Evolutionary conservation across 2,797 vertebrate species (phyloP), one percentile per base, ranked within the genome.

Genomic region (Sebastes melanostomus): DNA sequence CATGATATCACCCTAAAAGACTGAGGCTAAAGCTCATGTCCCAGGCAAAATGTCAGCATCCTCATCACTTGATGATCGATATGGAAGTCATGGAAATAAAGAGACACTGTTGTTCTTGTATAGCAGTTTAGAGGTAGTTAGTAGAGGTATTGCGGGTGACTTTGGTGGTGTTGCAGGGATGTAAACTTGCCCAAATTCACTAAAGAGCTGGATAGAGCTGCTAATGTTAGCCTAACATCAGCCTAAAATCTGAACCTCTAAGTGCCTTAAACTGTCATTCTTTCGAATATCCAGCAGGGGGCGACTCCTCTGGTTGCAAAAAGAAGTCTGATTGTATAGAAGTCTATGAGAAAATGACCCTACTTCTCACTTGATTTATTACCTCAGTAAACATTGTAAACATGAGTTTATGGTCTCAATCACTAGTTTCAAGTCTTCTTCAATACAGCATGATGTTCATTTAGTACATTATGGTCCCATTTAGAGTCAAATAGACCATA

Each of bases 351-450:
- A 18, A 46, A 18, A 46, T 46, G 14, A 46, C 0, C 42, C 14
- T 46, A 46, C 42, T 46, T 46, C 42, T 46, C 6, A 8, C 42
- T 46, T 46, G 42, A 46, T 46, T 46, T 46, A 46, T 46, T 46
- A 46, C 14, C 42, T 46, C 42, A 18, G 6, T 46, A 46, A 46
- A 46, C 42, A 46, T 18, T 46, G 42, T 46, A 46, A 46, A 46
- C 14, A 46, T 46, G 42, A 46, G 42, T 46, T 46, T 46, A 18
- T 46, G 16, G 42, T 46, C 0, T 46, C 42, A 2, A 18, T 7
- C 42, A 0, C 16, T 46, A 46, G 1, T 18, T 46, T 46, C 42
- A 46, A 46, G 16, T 0, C 16, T 46, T 46, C 16, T 0, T 46
- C 16, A 46, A 18, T 46, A 46, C 16, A 46, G 42, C 6, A 18